Conservation (phyloP, 2,888 invertebrate species). For the Cerceris ruficornis region DNA sequence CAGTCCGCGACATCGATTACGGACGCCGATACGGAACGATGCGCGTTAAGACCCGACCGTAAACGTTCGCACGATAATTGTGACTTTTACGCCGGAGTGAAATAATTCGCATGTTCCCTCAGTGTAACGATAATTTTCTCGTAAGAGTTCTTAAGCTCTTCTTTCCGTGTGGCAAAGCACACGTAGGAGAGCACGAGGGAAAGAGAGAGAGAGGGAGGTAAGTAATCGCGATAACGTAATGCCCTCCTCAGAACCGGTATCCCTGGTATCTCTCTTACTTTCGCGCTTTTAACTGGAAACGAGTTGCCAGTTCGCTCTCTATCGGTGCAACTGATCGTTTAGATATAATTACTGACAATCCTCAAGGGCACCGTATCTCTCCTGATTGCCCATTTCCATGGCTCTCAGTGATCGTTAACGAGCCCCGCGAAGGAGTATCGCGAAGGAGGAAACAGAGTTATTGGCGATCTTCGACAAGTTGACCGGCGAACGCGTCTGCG, state of each 20-base stretch:
- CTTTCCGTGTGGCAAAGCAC: constrained; percentile 20
- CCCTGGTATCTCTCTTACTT: constrained; percentile 35
- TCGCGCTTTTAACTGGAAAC: constrained; percentile 38
- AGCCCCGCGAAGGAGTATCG: constrained; percentile 37
- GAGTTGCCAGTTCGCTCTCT: constrained; percentile 43
- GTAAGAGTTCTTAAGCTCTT: constrained; percentile 46
- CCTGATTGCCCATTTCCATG: constrained; percentile 72
- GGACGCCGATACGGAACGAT: constrained; percentile 45
- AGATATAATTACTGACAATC: constrained; percentile 72
- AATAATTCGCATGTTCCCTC: constrained; percentile 47
- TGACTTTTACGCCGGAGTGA: constrained; percentile 31
- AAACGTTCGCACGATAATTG: constrained; percentile 49
- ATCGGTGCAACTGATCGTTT: constrained; percentile 68
- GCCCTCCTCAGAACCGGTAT: constrained; percentile 50
- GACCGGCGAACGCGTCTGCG: constrained; percentile 4
- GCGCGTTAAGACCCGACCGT: constrained; percentile 34
- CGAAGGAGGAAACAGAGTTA: constrained; percentile 38
- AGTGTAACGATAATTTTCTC: constrained; percentile 57
- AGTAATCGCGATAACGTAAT: constrained; percentile 63
- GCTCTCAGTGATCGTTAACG: constrained; percentile 67
- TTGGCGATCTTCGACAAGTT: constrained; percentile 21
- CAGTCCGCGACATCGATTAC: constrained; percentile 44
- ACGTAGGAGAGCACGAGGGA: not conserved
- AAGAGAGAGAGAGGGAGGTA: constrained; percentile 18
- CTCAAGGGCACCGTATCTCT: constrained; percentile 66